Conservation (phyloP, 2,888 invertebrate genomes). For the Drosophila borborema region DNA sequence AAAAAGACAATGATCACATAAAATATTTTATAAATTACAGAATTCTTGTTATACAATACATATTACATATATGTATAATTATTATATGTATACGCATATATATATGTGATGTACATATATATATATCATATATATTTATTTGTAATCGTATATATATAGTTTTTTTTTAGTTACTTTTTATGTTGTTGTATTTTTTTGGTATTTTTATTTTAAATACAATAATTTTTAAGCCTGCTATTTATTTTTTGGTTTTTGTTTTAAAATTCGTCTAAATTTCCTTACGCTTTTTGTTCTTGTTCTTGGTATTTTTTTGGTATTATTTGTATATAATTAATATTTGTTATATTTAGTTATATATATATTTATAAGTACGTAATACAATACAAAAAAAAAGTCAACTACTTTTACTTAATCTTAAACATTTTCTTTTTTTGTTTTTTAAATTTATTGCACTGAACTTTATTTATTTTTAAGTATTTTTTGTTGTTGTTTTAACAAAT, state of each 20-base stretch:
- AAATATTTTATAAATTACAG: slow-evolving; percentile 81
- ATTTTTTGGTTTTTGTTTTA: slow-evolving; percentile 55
- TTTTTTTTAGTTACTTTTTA: slow-evolving; percentile 45
- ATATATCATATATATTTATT: too few species aligned
- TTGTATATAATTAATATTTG: slow-evolving; percentile 12
- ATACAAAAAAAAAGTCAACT: slow-evolving; percentile 77
- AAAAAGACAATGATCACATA: slow-evolving; percentile 80
- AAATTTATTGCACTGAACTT: slow-evolving; percentile 70
- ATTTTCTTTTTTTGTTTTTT: slow-evolving; percentile 37
- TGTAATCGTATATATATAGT: slow-evolving; percentile 51
- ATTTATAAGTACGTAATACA: slow-evolving; percentile 68
- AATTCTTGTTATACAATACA: slow-evolving; percentile 77
- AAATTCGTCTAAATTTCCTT: slow-evolving; percentile 79
- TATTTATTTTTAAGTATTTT: slow-evolving; percentile 4
- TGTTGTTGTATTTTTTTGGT: slow-evolving; percentile 18
- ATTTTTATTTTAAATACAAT: slow-evolving; percentile 59
- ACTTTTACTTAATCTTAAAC: slow-evolving; percentile 66
- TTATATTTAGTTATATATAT: slow-evolving; percentile 56
- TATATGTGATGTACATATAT: too few species aligned
- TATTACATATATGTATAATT: slow-evolving; percentile 68
- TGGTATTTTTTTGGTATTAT: slow-evolving; percentile 10
- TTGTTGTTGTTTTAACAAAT: not conserved
- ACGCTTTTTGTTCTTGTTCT: slow-evolving; percentile 33
- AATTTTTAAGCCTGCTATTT: slow-evolving; percentile 70
- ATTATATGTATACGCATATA: slow-evolving; percentile 4